Conservation (phyloP, 1,140 invertebrate genomes). For the Pantala flavescens region DNA sequence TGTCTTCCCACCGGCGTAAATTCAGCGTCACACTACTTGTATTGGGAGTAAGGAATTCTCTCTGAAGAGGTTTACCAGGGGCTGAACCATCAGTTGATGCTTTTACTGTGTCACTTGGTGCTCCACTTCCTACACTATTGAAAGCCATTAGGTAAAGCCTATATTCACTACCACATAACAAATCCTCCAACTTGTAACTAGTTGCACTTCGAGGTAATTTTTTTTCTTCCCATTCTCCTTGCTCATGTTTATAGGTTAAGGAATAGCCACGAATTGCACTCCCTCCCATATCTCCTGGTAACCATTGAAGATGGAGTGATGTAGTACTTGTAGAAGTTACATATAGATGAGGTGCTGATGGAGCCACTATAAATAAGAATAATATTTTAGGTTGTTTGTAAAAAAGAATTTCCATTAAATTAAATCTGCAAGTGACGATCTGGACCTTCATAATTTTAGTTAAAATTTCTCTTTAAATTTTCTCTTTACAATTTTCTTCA, state of each 20-base stretch:
- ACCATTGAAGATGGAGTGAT: slow-evolving; percentile 30
- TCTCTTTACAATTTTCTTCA: too few species aligned
- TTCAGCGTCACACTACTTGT: slow-evolving; percentile 39
- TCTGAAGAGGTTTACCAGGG: slow-evolving; percentile 25
- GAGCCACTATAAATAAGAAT: slow-evolving; percentile 26
- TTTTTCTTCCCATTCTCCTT: slow-evolving; percentile 37
- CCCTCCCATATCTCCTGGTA: slow-evolving; percentile 29
- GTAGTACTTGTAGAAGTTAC: slow-evolving; percentile 25
- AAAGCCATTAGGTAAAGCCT: slow-evolving; percentile 35
- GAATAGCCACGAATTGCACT: slow-evolving; percentile 27
- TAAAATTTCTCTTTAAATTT: too few species aligned
- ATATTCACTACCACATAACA: slow-evolving; percentile 42
- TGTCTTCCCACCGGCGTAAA: slow-evolving; percentile 36
- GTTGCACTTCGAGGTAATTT: slow-evolving; percentile 24
- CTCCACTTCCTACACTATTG: slow-evolving; percentile 38
- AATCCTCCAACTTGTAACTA: slow-evolving; percentile 33
- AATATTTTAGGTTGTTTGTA: neutral
- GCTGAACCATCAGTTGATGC: slow-evolving; percentile 39
- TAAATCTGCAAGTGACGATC: too few species aligned
- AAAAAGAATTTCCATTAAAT: too few species aligned
- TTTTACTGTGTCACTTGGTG: slow-evolving; percentile 34
- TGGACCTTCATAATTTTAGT: too few species aligned
- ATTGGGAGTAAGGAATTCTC: slow-evolving; percentile 32
- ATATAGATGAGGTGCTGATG: slow-evolving; percentile 27
- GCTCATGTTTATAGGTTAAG: slow-evolving; percentile 29